phyloP scores from a whole-genome alignment of 2,888 invertebrate genomes.

The Syrphus vitripennis region DNA sequence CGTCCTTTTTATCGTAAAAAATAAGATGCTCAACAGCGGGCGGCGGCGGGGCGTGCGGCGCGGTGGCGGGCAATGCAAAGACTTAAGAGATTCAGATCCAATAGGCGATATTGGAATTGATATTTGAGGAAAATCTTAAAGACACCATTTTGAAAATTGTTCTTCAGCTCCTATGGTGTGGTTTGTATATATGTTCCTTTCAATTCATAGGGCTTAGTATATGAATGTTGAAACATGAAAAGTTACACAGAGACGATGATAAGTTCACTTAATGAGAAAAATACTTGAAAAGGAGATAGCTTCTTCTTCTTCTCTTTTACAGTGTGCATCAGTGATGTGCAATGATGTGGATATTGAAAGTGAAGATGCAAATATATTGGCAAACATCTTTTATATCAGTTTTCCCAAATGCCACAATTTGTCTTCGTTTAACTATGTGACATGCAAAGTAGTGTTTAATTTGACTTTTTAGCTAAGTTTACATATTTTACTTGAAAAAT shows the following conservation, averaged over 20 bases:
- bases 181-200: not conserved
- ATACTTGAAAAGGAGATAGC: not conserved
- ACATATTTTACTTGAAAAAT: not conserved
- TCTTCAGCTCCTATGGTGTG: not conserved
- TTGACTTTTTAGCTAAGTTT: not conserved
- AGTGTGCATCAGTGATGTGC: not conserved
- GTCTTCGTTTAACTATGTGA: not conserved
- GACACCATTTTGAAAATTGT: conserved; percentile 28
- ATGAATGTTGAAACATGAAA: conserved; percentile 2
- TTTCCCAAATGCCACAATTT: not conserved
- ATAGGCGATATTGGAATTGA: conserved; percentile 35
- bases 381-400: not conserved
- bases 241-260: conserved; percentile 8
- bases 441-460: not conserved
- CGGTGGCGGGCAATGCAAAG: too few species aligned
- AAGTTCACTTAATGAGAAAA: conserved; percentile 52
- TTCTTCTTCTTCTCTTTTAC: not conserved
- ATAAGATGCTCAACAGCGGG: conserved; percentile 1
- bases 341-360: conserved; percentile 12
- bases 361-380: conserved; percentile 15
- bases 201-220: not conserved
- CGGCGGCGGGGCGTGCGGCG: too few species aligned
- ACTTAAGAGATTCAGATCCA: not conserved
- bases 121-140: conserved; percentile 59
- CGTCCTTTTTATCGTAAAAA: conserved; percentile 36